A percentile compares a stretch with the other conserved stretches of the same genome.
Conservation (phyloP, 2,888 invertebrate genomes). For the Dasypogon diadema region DNA sequence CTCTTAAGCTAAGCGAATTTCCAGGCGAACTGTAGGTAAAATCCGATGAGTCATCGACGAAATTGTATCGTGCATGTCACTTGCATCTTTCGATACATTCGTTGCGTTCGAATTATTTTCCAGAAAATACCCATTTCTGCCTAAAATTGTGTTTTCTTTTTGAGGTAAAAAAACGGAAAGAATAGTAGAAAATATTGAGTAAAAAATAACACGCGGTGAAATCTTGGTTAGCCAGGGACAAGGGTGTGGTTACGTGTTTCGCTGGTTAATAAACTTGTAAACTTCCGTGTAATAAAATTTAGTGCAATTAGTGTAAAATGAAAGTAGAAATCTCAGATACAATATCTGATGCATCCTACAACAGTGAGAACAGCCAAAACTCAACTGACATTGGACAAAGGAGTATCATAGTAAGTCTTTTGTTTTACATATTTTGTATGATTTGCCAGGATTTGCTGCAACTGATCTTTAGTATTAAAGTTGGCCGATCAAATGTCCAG, state of each 20-base stretch:
- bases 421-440: too few relatives aligned
- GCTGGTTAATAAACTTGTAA: not conserved
- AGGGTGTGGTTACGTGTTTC: constrained; percentile 53
- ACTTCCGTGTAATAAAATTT: constrained; percentile 3
- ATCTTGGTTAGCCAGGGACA: not conserved
- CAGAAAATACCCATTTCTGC: constrained; percentile 1
- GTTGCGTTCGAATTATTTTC: constrained; percentile 25
- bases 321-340: constrained; percentile 53
- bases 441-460: too few relatives aligned
- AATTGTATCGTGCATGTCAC: constrained; percentile 31
- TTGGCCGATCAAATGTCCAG: too few relatives aligned
- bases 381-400: constrained; percentile 52
- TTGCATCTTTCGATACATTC: constrained; percentile 33
- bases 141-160: not conserved
- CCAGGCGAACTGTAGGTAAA: constrained; percentile 37
- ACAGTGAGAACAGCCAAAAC: constrained; percentile 54
- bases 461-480: too few relatives aligned
- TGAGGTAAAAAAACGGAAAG: not conserved
- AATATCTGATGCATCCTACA: constrained; percentile 51
- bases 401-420: constrained; percentile 53
- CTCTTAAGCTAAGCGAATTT: constrained; percentile 16
- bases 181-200: not conserved
- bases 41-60: constrained; percentile 56
- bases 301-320: constrained; percentile 49
- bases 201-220: not conserved